Conservation (phyloP, 2,797 vertebrate genomes). For the Cynopterus sphinx region DNA sequence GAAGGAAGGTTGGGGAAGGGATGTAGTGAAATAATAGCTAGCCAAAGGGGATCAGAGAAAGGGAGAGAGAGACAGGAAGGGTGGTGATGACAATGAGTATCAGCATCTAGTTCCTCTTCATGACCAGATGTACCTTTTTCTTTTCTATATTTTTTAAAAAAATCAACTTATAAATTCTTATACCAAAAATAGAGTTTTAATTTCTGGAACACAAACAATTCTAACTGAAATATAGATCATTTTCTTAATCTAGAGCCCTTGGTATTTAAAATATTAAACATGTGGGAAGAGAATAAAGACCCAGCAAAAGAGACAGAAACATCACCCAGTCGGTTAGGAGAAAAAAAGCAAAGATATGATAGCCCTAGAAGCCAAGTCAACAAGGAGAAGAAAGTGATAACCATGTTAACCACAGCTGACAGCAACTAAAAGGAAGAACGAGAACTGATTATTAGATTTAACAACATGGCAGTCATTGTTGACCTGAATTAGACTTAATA, state of each 20-base stretch:
- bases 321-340: background rate
- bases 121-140: background rate
- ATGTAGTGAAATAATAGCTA: background rate
- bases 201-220: background rate
- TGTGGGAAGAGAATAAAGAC: background rate
- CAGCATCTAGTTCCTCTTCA: background rate
- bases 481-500: background rate
- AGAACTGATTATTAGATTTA: background rate
- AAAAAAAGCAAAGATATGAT: background rate
- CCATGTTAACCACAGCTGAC: background rate
- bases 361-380: background rate
- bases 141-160: background rate
- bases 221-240: background rate
- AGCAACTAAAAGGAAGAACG: background rate
- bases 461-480: background rate
- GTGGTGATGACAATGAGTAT: background rate
- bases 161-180: background rate
- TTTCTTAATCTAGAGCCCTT: background rate
- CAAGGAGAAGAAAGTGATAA: background rate
- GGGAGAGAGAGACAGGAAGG: background rate
- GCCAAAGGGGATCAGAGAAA: background rate
- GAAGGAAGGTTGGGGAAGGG: no score
- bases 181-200: background rate
- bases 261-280: background rate
- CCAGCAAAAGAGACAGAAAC: background rate